phyloP scores from a whole-genome alignment of 2,797 vertebrate genomes.

The Tarsius wallacei region DNA sequence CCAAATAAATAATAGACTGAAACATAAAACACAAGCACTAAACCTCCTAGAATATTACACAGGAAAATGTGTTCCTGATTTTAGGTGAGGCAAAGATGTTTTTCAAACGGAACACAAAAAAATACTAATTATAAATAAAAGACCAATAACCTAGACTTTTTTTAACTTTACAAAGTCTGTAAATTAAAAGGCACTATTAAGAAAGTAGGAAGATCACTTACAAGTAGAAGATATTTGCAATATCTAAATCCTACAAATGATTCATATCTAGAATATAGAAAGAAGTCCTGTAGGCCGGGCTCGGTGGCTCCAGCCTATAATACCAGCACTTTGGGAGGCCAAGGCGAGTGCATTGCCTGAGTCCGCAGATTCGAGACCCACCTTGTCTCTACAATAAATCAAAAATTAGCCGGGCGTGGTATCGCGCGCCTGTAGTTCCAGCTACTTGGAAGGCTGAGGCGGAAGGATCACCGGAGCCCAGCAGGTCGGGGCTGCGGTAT shows the following conservation, averaged over 20 bases:
- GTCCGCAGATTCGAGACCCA: no score
- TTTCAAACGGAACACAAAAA: conserved; percentile 42
- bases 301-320: no score
- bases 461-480: no score
- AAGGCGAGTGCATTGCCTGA: no score
- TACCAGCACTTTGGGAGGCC: no score
- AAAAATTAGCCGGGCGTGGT: no score
- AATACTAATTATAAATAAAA: neutral
- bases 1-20: neutral
- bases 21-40: neutral
- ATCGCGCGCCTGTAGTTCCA: no score
- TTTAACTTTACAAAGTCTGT: conserved; percentile 28
- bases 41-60: neutral
- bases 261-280: neutral
- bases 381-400: no score
- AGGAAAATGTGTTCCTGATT: conserved; percentile 1
- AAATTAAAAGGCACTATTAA: neutral
- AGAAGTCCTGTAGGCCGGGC: no score
- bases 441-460: no score
- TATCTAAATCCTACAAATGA: neutral
- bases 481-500: neutral
- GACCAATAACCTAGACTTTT: neutral
- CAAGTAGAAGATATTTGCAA: neutral
- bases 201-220: neutral
- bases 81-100: conserved; percentile 40